Evolutionary conservation across 2,888 invertebrate genomes (phyloP).

Genomic region (Drosophila macrospina): DNA sequence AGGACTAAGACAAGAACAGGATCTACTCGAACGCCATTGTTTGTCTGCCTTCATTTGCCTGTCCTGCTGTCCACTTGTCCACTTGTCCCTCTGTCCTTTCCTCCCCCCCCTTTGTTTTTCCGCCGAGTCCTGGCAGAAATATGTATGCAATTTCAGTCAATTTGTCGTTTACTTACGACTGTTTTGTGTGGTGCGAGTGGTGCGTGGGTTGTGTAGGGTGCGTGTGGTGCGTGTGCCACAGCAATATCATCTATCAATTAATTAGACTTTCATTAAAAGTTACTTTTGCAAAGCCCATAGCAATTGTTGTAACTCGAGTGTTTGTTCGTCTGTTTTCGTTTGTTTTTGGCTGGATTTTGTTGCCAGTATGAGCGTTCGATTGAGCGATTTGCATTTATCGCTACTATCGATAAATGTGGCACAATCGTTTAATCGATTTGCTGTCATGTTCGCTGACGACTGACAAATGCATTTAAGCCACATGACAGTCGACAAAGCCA

Average conservation of each 20-base stretch:
- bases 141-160: slow-evolving; percentile 64
- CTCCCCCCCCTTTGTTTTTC: neutral
- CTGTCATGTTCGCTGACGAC: neutral
- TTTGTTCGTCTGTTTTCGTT: slow-evolving; percentile 4
- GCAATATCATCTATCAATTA: slow-evolving; percentile 67
- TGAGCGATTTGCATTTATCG: slow-evolving; percentile 10
- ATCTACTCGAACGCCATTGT: slow-evolving; percentile 22
- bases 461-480: slow-evolving; percentile 17
- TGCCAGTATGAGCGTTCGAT: slow-evolving; percentile 9
- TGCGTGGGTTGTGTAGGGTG: neutral
- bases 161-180: slow-evolving; percentile 45
- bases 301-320: slow-evolving; percentile 48
- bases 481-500: slow-evolving; percentile 32
- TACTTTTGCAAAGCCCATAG: slow-evolving; percentile 17
- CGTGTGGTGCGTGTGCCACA: neutral
- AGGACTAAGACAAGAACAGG: slow-evolving; percentile 12
- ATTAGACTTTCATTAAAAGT: slow-evolving; percentile 64
- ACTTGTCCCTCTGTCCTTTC: neutral
- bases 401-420: slow-evolving; percentile 10
- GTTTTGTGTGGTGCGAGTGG: slow-evolving; percentile 4
- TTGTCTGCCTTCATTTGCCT: slow-evolving; percentile 5
- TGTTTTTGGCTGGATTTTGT: neutral
- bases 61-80: neutral
- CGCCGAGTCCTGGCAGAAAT: slow-evolving; percentile 6
- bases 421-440: slow-evolving; percentile 8